Conservation (phyloP, 1,140 invertebrate species). For the Neodiprion pinetum region DNA sequence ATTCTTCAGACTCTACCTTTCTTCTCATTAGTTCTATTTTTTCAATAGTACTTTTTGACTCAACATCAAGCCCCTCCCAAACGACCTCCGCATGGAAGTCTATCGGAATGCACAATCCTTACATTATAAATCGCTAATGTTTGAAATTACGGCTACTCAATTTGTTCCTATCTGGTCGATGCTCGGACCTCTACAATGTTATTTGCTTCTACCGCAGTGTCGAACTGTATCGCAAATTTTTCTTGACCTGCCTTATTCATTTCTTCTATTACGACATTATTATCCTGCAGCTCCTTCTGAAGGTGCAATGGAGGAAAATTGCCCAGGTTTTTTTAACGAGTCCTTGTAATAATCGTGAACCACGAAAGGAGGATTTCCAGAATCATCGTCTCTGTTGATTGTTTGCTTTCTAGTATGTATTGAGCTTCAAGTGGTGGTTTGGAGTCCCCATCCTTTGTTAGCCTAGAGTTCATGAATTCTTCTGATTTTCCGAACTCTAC, state of each 20-base stretch:
- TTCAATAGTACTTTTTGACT: not conserved
- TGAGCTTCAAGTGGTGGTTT: too few relatives aligned
- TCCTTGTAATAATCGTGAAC: too few relatives aligned
- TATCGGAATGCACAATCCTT: not conserved
- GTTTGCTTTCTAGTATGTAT: too few relatives aligned
- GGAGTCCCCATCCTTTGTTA: too few relatives aligned
- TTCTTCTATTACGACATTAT: too few relatives aligned
- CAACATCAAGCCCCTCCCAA: not conserved
- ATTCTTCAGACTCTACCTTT: not conserved
- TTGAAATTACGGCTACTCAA: not conserved
- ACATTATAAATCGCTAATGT: not conserved
- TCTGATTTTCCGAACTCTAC: too few relatives aligned
- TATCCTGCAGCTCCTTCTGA: too few relatives aligned
- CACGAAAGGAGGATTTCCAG: too few relatives aligned
- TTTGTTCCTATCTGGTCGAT: not conserved
- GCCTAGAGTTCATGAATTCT: too few relatives aligned
- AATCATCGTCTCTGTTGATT: too few relatives aligned
- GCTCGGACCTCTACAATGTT: not conserved
- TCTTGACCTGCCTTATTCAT: not conserved
- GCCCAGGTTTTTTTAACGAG: too few relatives aligned
- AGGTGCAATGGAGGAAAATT: too few relatives aligned
- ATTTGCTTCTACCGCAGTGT: not conserved
- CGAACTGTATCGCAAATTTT: not conserved
- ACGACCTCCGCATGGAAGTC: not conserved
- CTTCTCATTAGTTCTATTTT: not conserved